Percentiles rank a stretch among this genome's conserved stretches.
These are phyloP conservation scores for Xylota segnis DNA, from an alignment of 2,888 invertebrate genomes.

Conservation along the genomic window DNA sequence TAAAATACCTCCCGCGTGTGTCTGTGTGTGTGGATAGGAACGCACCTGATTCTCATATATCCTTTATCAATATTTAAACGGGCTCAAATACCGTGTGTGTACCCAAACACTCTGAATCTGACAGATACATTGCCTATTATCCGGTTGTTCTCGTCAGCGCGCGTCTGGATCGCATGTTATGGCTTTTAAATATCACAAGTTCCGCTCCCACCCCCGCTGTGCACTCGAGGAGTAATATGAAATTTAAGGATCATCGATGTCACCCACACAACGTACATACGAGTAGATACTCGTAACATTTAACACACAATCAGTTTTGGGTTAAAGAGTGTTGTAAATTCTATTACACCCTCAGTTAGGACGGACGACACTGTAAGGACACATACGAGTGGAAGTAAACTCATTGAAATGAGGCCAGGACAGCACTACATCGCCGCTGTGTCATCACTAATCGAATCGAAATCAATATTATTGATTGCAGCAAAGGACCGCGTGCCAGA, in stretches of 20 bases:
- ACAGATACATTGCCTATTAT: slow-evolving; percentile 57
- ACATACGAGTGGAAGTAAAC: slow-evolving; percentile 40
- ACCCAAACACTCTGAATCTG: slow-evolving; percentile 41
- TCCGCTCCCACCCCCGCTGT: slow-evolving; percentile 26
- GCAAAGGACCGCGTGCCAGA: slow-evolving; percentile 8
- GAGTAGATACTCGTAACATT: slow-evolving; percentile 56
- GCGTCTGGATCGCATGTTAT: slow-evolving; percentile 60
- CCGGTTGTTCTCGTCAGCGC: slow-evolving; percentile 18
- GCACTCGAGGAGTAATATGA: slow-evolving; percentile 52
- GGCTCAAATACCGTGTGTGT: slow-evolving; percentile 41
- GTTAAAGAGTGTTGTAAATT: slow-evolving; percentile 58
- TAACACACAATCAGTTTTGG: slow-evolving; percentile 68
- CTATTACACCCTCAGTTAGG: slow-evolving; percentile 23
- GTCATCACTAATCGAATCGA: slow-evolving; percentile 48
- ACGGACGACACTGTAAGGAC: slow-evolving; percentile 51
- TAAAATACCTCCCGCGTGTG: slow-evolving; percentile 35
- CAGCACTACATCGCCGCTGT: neutral
- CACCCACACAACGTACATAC: slow-evolving; percentile 64
- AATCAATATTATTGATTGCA: slow-evolving; percentile 71
- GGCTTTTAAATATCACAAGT: slow-evolving; percentile 56
- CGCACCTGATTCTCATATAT: slow-evolving; percentile 46
- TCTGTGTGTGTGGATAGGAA: slow-evolving; percentile 27
- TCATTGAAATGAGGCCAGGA: slow-evolving; percentile 35
- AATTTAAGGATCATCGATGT: slow-evolving; percentile 72
- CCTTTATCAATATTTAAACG: slow-evolving; percentile 68